A percentile compares a stretch with the other conserved stretches of the same genome.
Evolutionary conservation across 2,888 invertebrate genomes (phyloP).

Genomic region (Nomada ruficornis): DNA sequence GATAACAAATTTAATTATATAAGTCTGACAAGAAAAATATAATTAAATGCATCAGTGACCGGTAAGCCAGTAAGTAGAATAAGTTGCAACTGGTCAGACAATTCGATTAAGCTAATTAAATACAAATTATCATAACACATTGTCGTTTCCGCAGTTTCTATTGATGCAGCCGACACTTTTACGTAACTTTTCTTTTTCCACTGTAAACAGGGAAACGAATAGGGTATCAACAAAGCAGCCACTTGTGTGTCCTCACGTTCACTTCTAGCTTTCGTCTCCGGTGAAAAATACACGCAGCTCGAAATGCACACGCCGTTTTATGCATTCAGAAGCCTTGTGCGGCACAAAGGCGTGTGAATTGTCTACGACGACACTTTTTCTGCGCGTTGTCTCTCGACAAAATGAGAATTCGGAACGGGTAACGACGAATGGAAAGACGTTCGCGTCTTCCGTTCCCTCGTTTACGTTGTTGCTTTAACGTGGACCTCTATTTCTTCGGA

Average conservation of each 20-base stretch:
- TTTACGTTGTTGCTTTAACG: slow-evolving; percentile 20
- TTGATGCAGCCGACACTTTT: no score
- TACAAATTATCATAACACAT: no score
- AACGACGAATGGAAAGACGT: slow-evolving; percentile 21
- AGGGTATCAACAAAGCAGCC: not conserved
- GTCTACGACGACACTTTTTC: not conserved
- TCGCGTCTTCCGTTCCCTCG: slow-evolving; percentile 7
- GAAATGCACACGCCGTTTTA: slow-evolving; percentile 20
- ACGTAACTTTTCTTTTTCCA: no score
- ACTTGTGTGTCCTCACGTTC: slow-evolving; percentile 13
- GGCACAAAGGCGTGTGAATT: slow-evolving; percentile 2
- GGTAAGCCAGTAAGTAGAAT: no score
- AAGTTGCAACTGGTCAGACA: no score
- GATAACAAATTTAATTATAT: no score
- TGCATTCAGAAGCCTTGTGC: not conserved
- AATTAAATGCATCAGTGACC: no score
- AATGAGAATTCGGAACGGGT: slow-evolving; percentile 11
- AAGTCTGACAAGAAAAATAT: no score
- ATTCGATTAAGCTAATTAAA: no score
- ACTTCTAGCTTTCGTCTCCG: not conserved
- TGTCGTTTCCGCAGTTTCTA: no score
- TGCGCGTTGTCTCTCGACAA: not conserved
- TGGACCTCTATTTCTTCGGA: slow-evolving; percentile 27
- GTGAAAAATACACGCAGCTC: not conserved
- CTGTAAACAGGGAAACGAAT: slow-evolving; percentile 5